A percentile compares a stretch with the other conserved stretches of the same genome.
Evolutionary conservation across 1,140 invertebrate genomes (phyloP).

Genomic region (Luehdorfia chinensis): DNA sequence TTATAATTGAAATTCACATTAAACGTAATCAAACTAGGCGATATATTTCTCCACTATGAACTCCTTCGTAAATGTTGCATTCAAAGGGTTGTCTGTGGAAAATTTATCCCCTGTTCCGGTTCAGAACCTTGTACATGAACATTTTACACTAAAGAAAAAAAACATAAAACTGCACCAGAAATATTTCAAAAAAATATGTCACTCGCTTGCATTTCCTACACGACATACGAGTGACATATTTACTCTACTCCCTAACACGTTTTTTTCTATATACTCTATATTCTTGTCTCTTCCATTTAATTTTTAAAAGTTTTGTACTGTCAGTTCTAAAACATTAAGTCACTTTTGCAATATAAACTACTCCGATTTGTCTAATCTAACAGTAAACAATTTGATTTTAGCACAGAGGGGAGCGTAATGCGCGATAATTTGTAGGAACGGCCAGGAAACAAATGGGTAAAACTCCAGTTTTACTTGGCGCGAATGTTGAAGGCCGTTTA

Average conservation of each 20-base stretch:
- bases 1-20: too few relatives aligned
- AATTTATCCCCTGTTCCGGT: too few relatives aligned
- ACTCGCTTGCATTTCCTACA: conserved; percentile 13
- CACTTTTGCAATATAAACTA: neutral
- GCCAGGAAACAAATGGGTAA: conserved; percentile 69
- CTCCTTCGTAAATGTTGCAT: too few relatives aligned
- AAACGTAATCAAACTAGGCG: too few relatives aligned
- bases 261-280: conserved; percentile 26
- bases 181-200: conserved; percentile 26
- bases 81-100: too few relatives aligned
- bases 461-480: conserved; percentile 41
- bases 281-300: conserved; percentile 18
- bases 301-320: conserved; percentile 8
- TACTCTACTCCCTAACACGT: conserved; percentile 27
- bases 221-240: conserved; percentile 23
- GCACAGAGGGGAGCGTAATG: conserved; percentile 74
- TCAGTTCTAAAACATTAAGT: conserved; percentile 15
- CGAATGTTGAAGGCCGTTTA: conserved; percentile 40
- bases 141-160: too few relatives aligned
- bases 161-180: conserved; percentile 35
- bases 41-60: too few relatives aligned
- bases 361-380: conserved; percentile 29
- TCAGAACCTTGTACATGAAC: too few relatives aligned
- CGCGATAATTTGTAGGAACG: conserved; percentile 62
- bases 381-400: conserved; percentile 71